Evolutionary conservation across 2,888 invertebrate species (phyloP).

Genomic region (Fragum sueziense): DNA sequence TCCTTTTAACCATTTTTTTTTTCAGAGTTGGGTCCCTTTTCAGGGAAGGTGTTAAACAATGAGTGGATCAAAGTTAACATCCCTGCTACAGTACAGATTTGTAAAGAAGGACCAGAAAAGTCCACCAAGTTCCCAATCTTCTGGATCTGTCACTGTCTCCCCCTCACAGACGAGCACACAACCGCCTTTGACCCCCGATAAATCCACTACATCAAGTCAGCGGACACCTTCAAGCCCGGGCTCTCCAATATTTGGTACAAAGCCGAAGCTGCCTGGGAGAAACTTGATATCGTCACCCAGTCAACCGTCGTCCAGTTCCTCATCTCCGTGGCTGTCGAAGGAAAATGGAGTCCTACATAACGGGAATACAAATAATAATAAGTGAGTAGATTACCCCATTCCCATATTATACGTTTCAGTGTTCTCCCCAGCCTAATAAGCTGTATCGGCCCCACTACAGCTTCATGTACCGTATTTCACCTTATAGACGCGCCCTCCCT

Average conservation of each 20-base stretch:
- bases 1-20: no score
- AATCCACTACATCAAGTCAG: slow-evolving; percentile 7
- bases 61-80: slow-evolving; percentile 39
- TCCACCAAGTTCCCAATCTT: slow-evolving; percentile 37
- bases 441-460: no score
- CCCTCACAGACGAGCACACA: slow-evolving; percentile 53
- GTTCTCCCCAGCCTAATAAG: no score
- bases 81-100: slow-evolving; percentile 51
- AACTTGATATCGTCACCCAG: slow-evolving; percentile 46
- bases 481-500: no score
- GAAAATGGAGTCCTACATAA: slow-evolving; percentile 53
- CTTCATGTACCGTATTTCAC: no score
- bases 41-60: background rate
- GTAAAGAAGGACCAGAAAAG: slow-evolving; percentile 31
- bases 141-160: slow-evolving; percentile 37
- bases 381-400: no score
- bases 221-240: slow-evolving; percentile 46
- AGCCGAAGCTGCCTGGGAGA: slow-evolving; percentile 49
- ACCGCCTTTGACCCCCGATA: slow-evolving; percentile 43
- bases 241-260: slow-evolving; percentile 56
- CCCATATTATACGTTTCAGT: no score
- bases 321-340: slow-evolving; percentile 64
- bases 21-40: background rate
- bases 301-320: slow-evolving; percentile 26
- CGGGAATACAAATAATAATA: slow-evolving; percentile 36